Base-by-base conservation (phyloP, 1,140 invertebrate genomes). In the Adelges cooleyi region DNA sequence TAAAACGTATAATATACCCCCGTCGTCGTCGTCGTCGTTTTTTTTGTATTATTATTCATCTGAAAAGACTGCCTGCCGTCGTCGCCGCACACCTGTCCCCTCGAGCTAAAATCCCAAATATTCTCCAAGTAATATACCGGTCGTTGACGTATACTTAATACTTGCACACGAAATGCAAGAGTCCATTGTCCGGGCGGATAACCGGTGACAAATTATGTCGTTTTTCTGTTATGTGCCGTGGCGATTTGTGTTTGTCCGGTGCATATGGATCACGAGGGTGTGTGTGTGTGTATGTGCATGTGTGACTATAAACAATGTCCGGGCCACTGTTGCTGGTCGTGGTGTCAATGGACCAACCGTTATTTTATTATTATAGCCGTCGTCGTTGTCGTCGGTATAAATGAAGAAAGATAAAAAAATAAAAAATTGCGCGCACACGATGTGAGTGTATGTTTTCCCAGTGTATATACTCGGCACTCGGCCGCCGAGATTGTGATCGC, bases 21-120 rank as follows among this genome's bases (percentile, higher is more conserved):
- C 5, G 29, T 11, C 29, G 20, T 56, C 42, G 38, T 56, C n/a
- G n/a, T 27, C 20, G 20, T 59, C 38, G 9, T 10, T 42, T 22
- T 29, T 52, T 29, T 53, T 50, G 15, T 50, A 25, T 27, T 33
- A 18, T 52, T 36, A 22, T 59, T 59, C 18, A 13, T 22, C 44
- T 48, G 18, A 48, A 23, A 44, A 44, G 13, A 29, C 17, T 17
- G 33, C 36, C 13, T 48, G 56, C 27, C 11, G 42, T n/a, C 4
- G 40, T n/a, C 4, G 40, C 15, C 4, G 40, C 27, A 62, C 56
- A 62, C 56, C 56, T 62, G 56, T 62, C 56, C 56, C 56, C 29
- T 33, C 29, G n/a, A 42, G 18, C 42, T 46, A 15, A 62, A 59
- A 46, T 62, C 56, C 27, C 18, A 17, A 38, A 42, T 15, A 27